phyloP scores from a whole-genome alignment of 2,113 vertebrate genomes.

The Anhinga rufa region DNA sequence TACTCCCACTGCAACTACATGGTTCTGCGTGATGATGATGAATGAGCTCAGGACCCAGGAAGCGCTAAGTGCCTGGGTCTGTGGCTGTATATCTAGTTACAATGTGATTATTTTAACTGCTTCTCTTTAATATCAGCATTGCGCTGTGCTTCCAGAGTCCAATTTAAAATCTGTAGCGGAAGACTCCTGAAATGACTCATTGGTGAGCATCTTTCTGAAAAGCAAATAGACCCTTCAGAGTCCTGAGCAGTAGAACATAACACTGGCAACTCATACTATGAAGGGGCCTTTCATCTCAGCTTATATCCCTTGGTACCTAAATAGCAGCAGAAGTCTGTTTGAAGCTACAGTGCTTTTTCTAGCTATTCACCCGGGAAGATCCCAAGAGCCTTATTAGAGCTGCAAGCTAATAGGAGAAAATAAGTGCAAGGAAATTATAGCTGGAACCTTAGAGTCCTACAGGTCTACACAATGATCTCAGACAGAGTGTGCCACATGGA shows the following conservation, averaged over 20 bases:
- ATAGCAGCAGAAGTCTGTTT: neutral
- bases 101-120: neutral
- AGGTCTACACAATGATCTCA: slow-evolving; percentile 7
- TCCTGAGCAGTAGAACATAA: neutral
- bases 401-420: slow-evolving; percentile 15
- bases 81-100: neutral
- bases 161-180: neutral
- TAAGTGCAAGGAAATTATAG: slow-evolving; percentile 17
- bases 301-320: neutral
- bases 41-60: neutral
- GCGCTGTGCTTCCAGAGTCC: neutral
- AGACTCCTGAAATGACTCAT: neutral
- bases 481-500: neutral
- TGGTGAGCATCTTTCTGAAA: neutral
- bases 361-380: neutral
- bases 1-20: neutral
- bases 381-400: slow-evolving; percentile 6
- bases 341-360: slow-evolving; percentile 16
- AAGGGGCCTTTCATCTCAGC: slow-evolving; percentile 16
- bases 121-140: neutral
- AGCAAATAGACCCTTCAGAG: neutral
- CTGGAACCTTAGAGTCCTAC: slow-evolving; percentile 14
- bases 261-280: neutral
- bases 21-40: neutral
- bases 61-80: neutral